These are phyloP conservation scores for Helicolenus hilgendorfi DNA, from an alignment of 2,797 vertebrate genomes.

Conservation along the genomic window DNA sequence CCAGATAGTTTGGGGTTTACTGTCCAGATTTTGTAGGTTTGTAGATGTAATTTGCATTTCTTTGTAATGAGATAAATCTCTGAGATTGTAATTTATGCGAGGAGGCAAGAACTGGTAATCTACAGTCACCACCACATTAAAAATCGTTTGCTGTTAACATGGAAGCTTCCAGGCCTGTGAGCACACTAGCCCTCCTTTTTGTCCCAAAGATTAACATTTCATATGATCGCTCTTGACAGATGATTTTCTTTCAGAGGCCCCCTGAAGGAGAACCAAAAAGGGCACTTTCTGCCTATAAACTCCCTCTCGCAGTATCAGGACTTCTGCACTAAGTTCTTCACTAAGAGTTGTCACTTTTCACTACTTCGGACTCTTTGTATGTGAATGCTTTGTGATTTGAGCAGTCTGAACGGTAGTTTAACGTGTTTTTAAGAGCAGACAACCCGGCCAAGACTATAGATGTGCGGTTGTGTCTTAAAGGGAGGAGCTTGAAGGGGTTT, in stretches of 20 bases:
- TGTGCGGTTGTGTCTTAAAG: conserved; percentile 89
- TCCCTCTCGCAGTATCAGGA: conserved; percentile 72
- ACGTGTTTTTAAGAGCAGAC: not conserved
- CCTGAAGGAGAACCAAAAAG: conserved; percentile 94
- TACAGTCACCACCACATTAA: not conserved
- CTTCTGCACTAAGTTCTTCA: not conserved
- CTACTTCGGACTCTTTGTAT: not conserved
- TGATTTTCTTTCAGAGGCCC: conserved; percentile 93
- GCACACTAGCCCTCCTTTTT: conserved; percentile 47
- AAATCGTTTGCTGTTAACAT: not conserved
- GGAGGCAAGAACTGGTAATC: not conserved
- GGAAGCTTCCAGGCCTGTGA: conserved; percentile 41
- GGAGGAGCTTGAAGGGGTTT: conserved; percentile 91
- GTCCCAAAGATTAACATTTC: conserved; percentile 92
- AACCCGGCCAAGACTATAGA: conserved; percentile 85
- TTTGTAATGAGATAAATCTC: not conserved
- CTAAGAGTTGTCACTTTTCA: not conserved
- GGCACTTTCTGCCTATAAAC: conserved; percentile 86
- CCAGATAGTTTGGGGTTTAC: not conserved
- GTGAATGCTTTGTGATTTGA: not conserved
- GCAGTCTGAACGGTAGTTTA: not conserved
- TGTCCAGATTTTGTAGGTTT: not conserved
- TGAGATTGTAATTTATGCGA: not conserved
- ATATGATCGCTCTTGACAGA: conserved; percentile 93
- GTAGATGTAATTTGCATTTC: not conserved